Evolutionary conservation across 2,113 vertebrate genomes (phyloP).

Genomic region (Psophia crepitans): DNA sequence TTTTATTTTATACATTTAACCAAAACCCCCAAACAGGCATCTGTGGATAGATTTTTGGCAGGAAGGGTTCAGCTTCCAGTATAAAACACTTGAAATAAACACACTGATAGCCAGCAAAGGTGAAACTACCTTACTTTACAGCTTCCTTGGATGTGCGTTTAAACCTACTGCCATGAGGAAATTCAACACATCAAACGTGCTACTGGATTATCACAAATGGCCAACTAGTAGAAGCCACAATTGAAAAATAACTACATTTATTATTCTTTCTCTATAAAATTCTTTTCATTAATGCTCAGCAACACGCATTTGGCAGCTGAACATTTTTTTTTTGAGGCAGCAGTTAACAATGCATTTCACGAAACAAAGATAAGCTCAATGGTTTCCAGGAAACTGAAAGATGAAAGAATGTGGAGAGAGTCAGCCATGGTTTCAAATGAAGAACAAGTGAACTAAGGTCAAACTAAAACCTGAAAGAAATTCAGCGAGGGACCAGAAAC

Average conservation of each 20-base stretch:
- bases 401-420: conserved; percentile 75
- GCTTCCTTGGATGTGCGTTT: background rate
- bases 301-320: conserved; percentile 78
- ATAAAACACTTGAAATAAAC: background rate
- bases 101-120: background rate
- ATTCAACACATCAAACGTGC: background rate
- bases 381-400: conserved; percentile 81
- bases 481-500: conserved; percentile 55
- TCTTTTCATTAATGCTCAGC: conserved; percentile 81
- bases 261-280: conserved; percentile 80
- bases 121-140: background rate
- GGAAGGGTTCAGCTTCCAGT: background rate
- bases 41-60: background rate
- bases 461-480: conserved; percentile 61
- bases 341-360: conserved; percentile 76
- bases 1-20: background rate
- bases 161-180: conserved; percentile 4
- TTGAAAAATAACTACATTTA: conserved; percentile 47
- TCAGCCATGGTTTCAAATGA: conserved; percentile 61
- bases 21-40: background rate
- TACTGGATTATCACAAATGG: background rate
- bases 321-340: conserved; percentile 71
- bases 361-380: conserved; percentile 71
- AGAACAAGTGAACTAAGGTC: conserved; percentile 67
- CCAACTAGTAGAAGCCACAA: conserved; percentile 4